These are phyloP conservation scores for Ennomos fuscantarius DNA, from an alignment of 2,888 invertebrate genomes.

Conservation along the genomic window DNA sequence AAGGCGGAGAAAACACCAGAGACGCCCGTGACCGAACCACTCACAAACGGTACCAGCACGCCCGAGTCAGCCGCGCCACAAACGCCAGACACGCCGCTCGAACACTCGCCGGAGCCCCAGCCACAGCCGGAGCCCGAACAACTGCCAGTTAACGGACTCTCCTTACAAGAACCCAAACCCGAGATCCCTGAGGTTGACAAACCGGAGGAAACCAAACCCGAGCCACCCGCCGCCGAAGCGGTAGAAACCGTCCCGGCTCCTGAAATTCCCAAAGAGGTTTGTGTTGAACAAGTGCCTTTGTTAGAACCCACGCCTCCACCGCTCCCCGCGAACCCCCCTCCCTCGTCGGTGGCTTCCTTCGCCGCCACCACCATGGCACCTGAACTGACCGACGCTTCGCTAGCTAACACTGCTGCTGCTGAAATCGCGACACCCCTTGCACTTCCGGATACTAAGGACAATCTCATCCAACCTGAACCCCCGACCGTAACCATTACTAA, in stretches of 20 bases:
- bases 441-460: conserved; percentile 56
- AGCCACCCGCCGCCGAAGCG: conserved; percentile 62
- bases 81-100: conserved; percentile 58
- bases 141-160: conserved; percentile 73
- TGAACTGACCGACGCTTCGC: conserved; percentile 75
- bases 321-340: conserved; percentile 90
- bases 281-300: conserved; percentile 86
- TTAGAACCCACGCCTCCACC: conserved; percentile 89
- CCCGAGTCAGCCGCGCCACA: conserved; percentile 73
- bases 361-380: conserved; percentile 88
- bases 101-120: conserved; percentile 45
- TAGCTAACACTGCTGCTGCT: conserved; percentile 72
- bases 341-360: conserved; percentile 90
- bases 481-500: conserved; percentile 21
- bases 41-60: conserved; percentile 77
- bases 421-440: conserved; percentile 58
- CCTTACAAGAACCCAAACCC: conserved; percentile 66
- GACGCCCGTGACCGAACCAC: conserved; percentile 79
- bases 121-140: conserved; percentile 63
- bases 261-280: conserved; percentile 83
- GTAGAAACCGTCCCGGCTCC: conserved; percentile 68
- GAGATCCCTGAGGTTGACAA: conserved; percentile 56
- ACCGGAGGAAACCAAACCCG: conserved; percentile 63
- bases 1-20: conserved; percentile 77
- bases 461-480: conserved; percentile 43